A percentile compares a stretch with the other conserved stretches of the same genome.
Evolutionary conservation across 2,888 invertebrate genomes (phyloP).

Genomic region (Lepeophtheirus nordmannii): DNA sequence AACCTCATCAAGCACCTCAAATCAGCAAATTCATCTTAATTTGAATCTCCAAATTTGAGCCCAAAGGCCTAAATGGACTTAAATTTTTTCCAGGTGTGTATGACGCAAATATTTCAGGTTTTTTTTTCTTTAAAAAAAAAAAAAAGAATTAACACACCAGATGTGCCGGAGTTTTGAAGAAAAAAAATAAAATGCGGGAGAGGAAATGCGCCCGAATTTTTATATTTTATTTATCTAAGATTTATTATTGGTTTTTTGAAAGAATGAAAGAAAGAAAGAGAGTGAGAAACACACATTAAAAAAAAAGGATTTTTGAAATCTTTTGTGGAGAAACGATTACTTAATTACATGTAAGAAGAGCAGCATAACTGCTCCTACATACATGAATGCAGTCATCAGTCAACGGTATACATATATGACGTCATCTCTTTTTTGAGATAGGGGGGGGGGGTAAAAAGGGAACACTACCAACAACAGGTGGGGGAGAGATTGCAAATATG

Average conservation of each 20-base stretch:
- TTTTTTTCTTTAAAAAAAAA: not conserved
- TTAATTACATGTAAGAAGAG: too few species aligned
- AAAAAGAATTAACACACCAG: not conserved
- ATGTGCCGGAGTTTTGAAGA: not conserved
- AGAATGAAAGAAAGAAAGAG: too few species aligned
- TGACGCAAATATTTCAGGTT: constrained; percentile 7
- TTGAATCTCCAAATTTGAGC: not conserved
- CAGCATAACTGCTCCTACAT: too few species aligned
- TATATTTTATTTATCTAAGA: too few species aligned
- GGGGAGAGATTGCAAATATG: not conserved
- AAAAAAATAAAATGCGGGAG: not conserved
- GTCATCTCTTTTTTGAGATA: not conserved
- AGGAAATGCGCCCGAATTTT: not conserved
- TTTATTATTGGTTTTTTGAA: too few species aligned
- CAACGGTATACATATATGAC: too few species aligned
- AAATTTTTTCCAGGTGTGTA: constrained; percentile 6
- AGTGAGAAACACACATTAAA: too few species aligned
- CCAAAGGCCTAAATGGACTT: not conserved
- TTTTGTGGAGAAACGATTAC: too few species aligned
- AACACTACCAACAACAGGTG: not conserved
- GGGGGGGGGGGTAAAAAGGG: not conserved
- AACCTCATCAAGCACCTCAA: too few species aligned
- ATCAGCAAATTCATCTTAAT: too few species aligned
- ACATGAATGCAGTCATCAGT: too few species aligned
- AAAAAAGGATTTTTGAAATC: too few species aligned